Evolutionary conservation across 2,113 vertebrate species (phyloP).

Genomic region (Myrmophylax atrothorax): DNA sequence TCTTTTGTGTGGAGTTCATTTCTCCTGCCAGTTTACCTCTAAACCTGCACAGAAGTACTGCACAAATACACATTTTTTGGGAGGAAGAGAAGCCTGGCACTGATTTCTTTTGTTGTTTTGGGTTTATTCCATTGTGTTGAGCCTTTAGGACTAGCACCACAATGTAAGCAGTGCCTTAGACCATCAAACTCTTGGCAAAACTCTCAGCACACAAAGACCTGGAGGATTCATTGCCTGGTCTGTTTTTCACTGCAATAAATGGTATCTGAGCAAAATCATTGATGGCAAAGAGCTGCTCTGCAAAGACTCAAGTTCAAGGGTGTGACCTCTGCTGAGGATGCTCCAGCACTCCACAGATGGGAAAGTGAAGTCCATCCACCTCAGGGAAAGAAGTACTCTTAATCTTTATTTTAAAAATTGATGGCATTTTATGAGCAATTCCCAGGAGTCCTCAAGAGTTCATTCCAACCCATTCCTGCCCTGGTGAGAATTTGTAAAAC

Average conservation of each 20-base stretch:
- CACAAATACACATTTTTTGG: not conserved
- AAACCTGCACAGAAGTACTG: too few relatives aligned
- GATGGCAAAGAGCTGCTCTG: not conserved
- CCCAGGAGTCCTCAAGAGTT: not conserved
- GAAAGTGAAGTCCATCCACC: not conserved
- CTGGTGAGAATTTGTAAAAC: not conserved
- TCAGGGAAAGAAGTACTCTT: not conserved
- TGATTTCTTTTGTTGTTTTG: not conserved
- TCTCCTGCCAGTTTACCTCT: too few relatives aligned
- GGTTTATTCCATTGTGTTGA: not conserved
- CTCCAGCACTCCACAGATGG: not conserved
- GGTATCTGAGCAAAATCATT: not conserved
- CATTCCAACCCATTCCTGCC: not conserved
- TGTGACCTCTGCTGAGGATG: not conserved
- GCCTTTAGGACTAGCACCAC: not conserved
- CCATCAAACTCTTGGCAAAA: not conserved
- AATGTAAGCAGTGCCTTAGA: not conserved
- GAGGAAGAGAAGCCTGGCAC: not conserved
- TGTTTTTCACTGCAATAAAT: rapidly evolving
- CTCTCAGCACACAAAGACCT: not conserved
- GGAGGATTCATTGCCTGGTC: not conserved
- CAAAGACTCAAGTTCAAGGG: not conserved
- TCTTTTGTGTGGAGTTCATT: too few relatives aligned
- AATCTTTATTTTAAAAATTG: not conserved
- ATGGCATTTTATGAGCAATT: not conserved